These are phyloP conservation scores for Popillia japonica DNA, from an alignment of 1,140 invertebrate species.

Conservation along the genomic window DNA sequence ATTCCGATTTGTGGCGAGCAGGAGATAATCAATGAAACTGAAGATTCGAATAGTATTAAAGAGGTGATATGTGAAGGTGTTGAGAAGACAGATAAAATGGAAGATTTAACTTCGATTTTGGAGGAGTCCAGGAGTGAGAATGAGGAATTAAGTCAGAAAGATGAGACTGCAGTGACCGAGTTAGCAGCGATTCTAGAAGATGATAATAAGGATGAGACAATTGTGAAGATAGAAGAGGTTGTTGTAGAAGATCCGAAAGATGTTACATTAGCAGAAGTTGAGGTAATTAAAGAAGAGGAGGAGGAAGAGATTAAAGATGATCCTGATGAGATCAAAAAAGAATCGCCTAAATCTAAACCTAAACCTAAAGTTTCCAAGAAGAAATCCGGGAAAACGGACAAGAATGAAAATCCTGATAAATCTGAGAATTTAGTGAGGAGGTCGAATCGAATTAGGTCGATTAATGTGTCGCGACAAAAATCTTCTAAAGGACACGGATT, in stretches of 20 bases:
- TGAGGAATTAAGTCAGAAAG: not conserved
- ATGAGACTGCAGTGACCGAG: not conserved
- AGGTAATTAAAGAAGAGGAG: constrained; percentile 36
- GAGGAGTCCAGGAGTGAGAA: constrained; percentile 25
- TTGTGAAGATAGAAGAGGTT: not conserved
- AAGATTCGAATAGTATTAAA: constrained; percentile 37
- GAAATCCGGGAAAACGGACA: constrained; percentile 34
- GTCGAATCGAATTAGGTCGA: constrained; percentile 68
- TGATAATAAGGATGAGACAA: constrained; percentile 28
- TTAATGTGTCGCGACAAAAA: constrained; percentile 65
- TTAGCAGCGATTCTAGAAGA: constrained; percentile 15
- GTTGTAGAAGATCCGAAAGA: constrained; percentile 33
- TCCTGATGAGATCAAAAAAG: not conserved
- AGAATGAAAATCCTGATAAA: not conserved
- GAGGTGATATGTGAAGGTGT: constrained; percentile 8
- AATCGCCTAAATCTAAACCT: constrained; percentile 35
- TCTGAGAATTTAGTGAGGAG: constrained; percentile 61
- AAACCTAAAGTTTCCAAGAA: constrained; percentile 40
- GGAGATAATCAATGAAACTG: constrained; percentile 39
- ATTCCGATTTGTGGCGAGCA: constrained; percentile 39
- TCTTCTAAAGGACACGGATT: constrained; percentile 65
- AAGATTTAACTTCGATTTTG: constrained; percentile 27
- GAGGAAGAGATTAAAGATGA: not conserved
- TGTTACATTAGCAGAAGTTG: constrained; percentile 18
- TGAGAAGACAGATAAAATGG: constrained; percentile 15